These are phyloP conservation scores for Ariolimax columbianus DNA, from an alignment of 2,888 invertebrate genomes.

Conservation along the genomic window DNA sequence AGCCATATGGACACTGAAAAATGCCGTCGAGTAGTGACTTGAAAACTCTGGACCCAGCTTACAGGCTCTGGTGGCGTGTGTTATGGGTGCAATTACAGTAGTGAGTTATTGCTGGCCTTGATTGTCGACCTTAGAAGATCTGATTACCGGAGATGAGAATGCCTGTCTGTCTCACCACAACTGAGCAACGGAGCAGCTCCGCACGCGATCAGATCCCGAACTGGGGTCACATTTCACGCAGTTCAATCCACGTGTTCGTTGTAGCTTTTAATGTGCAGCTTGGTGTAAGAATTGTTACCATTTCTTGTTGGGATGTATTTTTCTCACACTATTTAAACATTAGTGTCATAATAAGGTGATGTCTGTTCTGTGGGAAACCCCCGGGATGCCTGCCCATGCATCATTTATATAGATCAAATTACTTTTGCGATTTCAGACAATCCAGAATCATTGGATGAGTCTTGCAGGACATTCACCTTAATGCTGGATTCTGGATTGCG, in stretches of 20 bases:
- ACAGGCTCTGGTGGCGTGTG: conserved; percentile 10
- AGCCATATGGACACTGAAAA: too few relatives aligned
- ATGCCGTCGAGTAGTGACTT: too few relatives aligned
- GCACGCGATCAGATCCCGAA: neutral
- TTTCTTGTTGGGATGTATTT: neutral
- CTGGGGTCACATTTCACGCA: neutral
- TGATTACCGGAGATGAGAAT: conserved; percentile 8
- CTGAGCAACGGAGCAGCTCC: neutral
- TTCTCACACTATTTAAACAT: neutral
- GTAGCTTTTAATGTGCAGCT: neutral
- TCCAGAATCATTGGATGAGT: neutral
- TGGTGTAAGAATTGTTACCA: neutral
- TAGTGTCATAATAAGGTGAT: neutral
- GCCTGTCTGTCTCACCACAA: neutral
- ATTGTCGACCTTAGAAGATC: conserved; percentile 2
- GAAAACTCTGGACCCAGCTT: too few relatives aligned
- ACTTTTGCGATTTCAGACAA: neutral
- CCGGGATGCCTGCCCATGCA: neutral
- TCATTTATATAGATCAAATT: neutral
- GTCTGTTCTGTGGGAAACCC: neutral
- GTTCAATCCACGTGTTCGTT: neutral
- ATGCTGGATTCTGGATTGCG: too few relatives aligned
- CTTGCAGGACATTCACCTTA: neutral
- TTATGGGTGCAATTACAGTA: neutral
- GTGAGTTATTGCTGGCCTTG: neutral